Base-by-base conservation (phyloP, 1,140 invertebrate species). In the Theocolax elegans region DNA sequence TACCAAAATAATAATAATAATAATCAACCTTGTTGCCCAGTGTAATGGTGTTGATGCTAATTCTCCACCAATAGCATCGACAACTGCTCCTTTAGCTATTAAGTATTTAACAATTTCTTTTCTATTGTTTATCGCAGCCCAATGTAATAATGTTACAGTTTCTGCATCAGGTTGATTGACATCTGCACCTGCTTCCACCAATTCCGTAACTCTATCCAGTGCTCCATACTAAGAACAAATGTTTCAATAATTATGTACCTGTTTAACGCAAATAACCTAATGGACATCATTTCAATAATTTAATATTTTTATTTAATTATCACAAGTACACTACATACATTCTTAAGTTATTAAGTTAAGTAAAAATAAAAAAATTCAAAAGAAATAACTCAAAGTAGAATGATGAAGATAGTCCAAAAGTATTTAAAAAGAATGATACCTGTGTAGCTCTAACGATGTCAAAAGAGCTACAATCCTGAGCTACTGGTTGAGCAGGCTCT, bases 81-180 rank as follows among this genome's bases (percentile, higher is more conserved):
- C 92, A 58, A 91, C 88, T 8, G 96, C 96, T 49, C 95, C 96
- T 83, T 95, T 95, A 35, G 90, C 89, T 65, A 97, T 89, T 72
- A 93, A 92, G 84, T 96, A 96, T 73, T 92, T 91, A 48, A 98
- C 95, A 78, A 99, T 95, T 77, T 98, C 95, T 58, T 91, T 90
- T 21, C 95, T 89, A 88, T 99, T 99, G 83, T 99, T 99, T 76
- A 99, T 99, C 17, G 98, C 94, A 19, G 97, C 97, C 98, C 98
- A 99, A 81, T 99, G 98, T 1, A 99, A 87, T n/a, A 99, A 86
- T 2, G 97, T 96, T 13, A 97, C 95, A n/a, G 94, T 95, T 83
- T 97, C 95, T 73, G 88, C 87, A 81, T 97, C 95, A 48, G 94
- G 90, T 78, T 95, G 90, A 84, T 97, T 97, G 1, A 97, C 95